Conservation (phyloP, 2,113 vertebrate species). For the Garra rufa region DNA sequence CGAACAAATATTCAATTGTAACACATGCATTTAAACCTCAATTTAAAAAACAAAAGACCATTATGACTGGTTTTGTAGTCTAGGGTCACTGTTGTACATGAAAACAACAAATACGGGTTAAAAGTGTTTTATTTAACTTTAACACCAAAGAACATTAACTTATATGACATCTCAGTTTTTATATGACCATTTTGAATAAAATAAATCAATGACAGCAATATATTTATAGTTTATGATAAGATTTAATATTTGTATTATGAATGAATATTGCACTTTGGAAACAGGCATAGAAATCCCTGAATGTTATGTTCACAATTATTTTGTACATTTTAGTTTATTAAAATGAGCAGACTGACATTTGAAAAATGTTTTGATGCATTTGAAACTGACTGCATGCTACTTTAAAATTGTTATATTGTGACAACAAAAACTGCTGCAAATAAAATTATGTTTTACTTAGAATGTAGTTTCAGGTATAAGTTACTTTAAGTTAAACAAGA, state of each 20-base stretch:
- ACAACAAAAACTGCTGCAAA: background rate
- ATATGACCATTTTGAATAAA: background rate
- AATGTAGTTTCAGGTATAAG: background rate
- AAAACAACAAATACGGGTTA: background rate
- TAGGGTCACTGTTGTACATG: background rate
- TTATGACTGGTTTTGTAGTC: no score
- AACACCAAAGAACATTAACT: background rate
- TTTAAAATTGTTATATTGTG: background rate
- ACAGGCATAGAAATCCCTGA: background rate
- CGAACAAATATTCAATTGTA: no score
- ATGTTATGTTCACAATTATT: background rate
- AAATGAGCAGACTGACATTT: background rate
- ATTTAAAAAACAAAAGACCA: no score
- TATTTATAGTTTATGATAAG: background rate
- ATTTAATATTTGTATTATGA: slow-evolving; percentile 1
- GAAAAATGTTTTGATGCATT: background rate
- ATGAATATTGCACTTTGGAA: slow-evolving; percentile 60
- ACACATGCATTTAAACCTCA: no score
- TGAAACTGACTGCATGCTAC: background rate
- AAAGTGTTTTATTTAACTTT: background rate
- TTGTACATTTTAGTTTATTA: background rate
- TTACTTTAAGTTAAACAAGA: background rate
- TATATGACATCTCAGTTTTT: background rate
- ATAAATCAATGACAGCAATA: background rate
- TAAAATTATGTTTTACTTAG: background rate